Base-by-base conservation (phyloP, 2,113 vertebrate genomes). In the Sorex fumeus region DNA sequence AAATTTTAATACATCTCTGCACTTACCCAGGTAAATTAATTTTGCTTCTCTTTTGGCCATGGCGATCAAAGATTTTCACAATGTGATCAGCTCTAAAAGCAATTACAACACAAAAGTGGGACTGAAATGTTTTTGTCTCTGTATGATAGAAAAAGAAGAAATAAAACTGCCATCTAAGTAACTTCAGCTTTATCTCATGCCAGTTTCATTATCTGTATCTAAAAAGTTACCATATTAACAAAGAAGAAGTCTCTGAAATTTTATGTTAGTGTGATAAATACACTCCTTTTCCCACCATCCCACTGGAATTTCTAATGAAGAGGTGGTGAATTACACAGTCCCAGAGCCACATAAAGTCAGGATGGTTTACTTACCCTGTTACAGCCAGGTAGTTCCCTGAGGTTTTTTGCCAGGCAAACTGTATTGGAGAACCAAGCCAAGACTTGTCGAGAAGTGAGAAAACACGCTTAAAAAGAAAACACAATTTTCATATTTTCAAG, bases 21-120 rank as follows among this genome's bases (percentile, higher is more conserved):
- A 98, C 98, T 97, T 97, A 99, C 99, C 99, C 99, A 19, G 99
- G 97, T 79, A 99, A 98, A 77, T 66, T 98, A 94, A 99, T 97
- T 97, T 99, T 99, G 97, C 99, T 98, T 97, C 95, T 99, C 97
- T 98, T 99, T 96, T 99, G 98, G 91, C 99, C 99, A 98, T 99
- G 99, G 62, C 99, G 98, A 98, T 99, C 99, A 98, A 99, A 99
- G 95, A 99, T 99, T 98, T 99, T 99, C 92, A 99, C 98, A n/a
- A 96, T 95, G 96, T 92, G 98, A 97, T 99, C 99, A 85, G 98
- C 98, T 92, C 99, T 99, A 96, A 95, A 97, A 93, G 93, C 74
- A 71, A 97, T 91, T 28, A 95, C 76, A 80, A 92, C 3, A 96
- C 0, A 92, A 72, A 92, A 34, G 75, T 67, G 60, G 40, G 67